Conservation (phyloP, 2,888 invertebrate species). For the Tipula helvola region DNA sequence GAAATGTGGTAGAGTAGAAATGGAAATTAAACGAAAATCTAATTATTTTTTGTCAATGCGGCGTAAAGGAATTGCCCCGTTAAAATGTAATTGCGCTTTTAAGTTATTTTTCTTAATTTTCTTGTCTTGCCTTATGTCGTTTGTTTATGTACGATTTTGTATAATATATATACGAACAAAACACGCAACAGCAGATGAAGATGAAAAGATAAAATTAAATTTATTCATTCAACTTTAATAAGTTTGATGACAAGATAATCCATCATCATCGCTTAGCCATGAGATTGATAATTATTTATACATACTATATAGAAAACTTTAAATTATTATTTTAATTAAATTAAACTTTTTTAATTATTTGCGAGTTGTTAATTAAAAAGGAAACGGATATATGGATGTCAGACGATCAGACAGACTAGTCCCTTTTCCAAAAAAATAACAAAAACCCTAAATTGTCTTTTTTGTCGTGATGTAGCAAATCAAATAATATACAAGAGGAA, state of each 20-base stretch:
- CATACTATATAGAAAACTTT: background rate
- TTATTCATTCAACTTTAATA: background rate
- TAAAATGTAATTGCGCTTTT: slow-evolving; percentile 7
- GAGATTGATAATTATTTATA: slow-evolving; percentile 5
- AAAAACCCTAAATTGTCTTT: background rate
- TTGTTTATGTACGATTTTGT: too few relatives aligned
- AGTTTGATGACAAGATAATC: slow-evolving; percentile 5
- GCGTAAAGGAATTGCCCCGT: slow-evolving; percentile 1
- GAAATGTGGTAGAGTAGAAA: background rate
- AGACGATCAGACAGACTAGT: background rate
- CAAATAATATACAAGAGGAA: background rate
- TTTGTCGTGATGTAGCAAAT: background rate
- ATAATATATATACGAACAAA: background rate
- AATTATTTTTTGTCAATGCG: slow-evolving; percentile 9
- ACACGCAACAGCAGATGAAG: background rate
- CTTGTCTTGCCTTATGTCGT: background rate
- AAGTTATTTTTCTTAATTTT: background rate
- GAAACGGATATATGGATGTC: slow-evolving; percentile 6
- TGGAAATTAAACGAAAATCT: slow-evolving; percentile 7
- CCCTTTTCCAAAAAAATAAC: background rate
- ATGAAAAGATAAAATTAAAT: slow-evolving; percentile 1
- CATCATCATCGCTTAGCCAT: slow-evolving; percentile 4
- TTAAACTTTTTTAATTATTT: background rate
- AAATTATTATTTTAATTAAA: background rate
- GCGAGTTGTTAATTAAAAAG: background rate